A percentile compares a stretch with the other conserved stretches of the same genome.
These are phyloP conservation scores for Maniola jurtina DNA, from an alignment of 1,140 invertebrate genomes.

Conservation along the genomic window DNA sequence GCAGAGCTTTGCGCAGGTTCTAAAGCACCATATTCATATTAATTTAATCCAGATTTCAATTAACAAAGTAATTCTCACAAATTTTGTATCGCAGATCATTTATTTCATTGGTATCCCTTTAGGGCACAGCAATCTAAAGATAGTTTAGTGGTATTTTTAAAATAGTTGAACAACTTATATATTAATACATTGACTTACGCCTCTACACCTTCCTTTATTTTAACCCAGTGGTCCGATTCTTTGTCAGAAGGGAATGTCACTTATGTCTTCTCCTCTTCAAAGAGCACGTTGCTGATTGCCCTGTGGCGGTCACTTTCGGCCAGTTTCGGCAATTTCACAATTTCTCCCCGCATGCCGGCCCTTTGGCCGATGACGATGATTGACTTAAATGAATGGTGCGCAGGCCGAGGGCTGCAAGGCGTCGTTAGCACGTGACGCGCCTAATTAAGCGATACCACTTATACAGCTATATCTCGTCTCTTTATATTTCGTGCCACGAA, in stretches of 20 bases:
- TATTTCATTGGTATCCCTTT: too few relatives aligned
- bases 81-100: too few relatives aligned
- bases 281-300: background rate
- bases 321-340: constrained; percentile 34
- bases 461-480: constrained; percentile 5
- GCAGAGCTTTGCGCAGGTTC: too few relatives aligned
- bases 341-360: constrained; percentile 26
- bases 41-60: too few relatives aligned
- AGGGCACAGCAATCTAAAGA: too few relatives aligned
- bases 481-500: background rate
- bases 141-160: too few relatives aligned
- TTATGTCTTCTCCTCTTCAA: background rate
- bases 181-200: too few relatives aligned
- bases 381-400: constrained; percentile 33
- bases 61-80: too few relatives aligned
- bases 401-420: background rate
- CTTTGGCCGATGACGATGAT: constrained; percentile 35
- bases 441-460: background rate
- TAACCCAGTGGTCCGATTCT: background rate
- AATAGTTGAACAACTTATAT: too few relatives aligned
- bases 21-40: too few relatives aligned
- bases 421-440: constrained; percentile 8
- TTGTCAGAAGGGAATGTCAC: background rate
- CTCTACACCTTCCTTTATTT: too few relatives aligned
- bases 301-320: constrained; percentile 1